phyloP scores from a whole-genome alignment of 2,797 vertebrate species.

The Acestrorhynchus altus region DNA sequence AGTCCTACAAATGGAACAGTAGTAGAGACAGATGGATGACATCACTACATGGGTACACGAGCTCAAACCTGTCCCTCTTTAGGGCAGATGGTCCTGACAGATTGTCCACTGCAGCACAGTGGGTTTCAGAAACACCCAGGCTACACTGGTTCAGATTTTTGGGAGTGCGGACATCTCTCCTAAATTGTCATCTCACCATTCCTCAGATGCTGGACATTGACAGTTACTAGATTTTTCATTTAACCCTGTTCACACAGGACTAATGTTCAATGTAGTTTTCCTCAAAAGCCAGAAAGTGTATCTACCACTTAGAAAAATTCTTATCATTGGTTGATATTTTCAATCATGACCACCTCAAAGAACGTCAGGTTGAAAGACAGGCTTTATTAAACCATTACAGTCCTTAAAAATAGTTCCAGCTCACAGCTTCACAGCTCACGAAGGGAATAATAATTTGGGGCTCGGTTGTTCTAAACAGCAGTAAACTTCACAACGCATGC shows the following conservation, averaged over 20 bases:
- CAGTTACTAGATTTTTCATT: too few species aligned
- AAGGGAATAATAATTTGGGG: constrained; percentile 60
- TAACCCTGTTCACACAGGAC: too few species aligned
- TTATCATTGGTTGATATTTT: not conserved
- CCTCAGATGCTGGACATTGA: not conserved
- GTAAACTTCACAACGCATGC: constrained; percentile 22
- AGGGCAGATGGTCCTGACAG: constrained; percentile 66
- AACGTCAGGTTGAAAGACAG: not conserved
- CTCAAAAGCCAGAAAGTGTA: too few species aligned
- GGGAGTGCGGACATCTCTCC: not conserved
- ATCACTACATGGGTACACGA: constrained; percentile 53
- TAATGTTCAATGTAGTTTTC: not conserved
- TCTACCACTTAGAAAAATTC: not conserved
- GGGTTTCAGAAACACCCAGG: constrained; percentile 11
- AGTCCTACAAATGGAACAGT: not conserved
- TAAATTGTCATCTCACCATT: not conserved
- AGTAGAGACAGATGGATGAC: constrained; percentile 55
- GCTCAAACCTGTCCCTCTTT: constrained; percentile 43
- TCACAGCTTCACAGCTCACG: constrained; percentile 57
- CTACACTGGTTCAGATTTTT: constrained; percentile 7
- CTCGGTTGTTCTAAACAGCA: constrained; percentile 62
- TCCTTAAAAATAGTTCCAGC: constrained; percentile 54
- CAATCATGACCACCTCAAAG: too few species aligned
- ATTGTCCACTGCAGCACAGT: constrained; percentile 55
- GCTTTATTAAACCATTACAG: constrained; percentile 33